Conservation (phyloP, 2,888 invertebrate genomes). For the Trypoxylon attenuatum region DNA sequence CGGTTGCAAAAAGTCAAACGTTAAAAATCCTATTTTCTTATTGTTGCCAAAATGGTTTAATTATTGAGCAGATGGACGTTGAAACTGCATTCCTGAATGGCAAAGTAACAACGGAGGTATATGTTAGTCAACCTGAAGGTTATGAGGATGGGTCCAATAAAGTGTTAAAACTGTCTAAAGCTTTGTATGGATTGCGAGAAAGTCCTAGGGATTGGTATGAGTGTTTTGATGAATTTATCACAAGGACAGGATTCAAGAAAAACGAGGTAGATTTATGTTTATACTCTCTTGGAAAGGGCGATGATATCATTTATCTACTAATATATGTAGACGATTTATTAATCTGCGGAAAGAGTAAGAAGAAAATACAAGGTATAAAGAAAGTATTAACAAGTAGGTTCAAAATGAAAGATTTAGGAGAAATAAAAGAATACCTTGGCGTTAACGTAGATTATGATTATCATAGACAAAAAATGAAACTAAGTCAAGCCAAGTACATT, state of each 20-base stretch:
- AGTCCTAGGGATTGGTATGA: conserved; percentile 1
- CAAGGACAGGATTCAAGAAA: background rate
- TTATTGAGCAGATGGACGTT: too few relatives aligned
- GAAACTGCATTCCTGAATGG: too few relatives aligned
- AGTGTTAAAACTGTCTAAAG: background rate
- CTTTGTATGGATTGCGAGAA: conserved; percentile 1
- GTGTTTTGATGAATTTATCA: background rate
- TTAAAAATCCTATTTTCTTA: too few relatives aligned
- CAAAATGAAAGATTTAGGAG: background rate
- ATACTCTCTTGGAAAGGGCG: background rate
- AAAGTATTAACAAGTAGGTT: background rate
- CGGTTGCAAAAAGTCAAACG: too few relatives aligned
- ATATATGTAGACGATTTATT: background rate
- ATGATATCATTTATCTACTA: background rate
- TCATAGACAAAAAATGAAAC: background rate
- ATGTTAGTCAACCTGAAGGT: conserved; percentile 9
- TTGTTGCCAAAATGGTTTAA: too few relatives aligned
- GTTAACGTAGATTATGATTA: conserved; percentile 1
- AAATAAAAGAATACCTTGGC: background rate
- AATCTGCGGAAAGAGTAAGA: background rate
- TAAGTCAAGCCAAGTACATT: conserved; percentile 1
- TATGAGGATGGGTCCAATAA: background rate
- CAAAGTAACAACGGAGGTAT: background rate
- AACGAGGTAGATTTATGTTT: background rate
- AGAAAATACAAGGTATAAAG: background rate